phyloP scores from a whole-genome alignment of 2,113 vertebrate species.

The Poicephalus meyeri region DNA sequence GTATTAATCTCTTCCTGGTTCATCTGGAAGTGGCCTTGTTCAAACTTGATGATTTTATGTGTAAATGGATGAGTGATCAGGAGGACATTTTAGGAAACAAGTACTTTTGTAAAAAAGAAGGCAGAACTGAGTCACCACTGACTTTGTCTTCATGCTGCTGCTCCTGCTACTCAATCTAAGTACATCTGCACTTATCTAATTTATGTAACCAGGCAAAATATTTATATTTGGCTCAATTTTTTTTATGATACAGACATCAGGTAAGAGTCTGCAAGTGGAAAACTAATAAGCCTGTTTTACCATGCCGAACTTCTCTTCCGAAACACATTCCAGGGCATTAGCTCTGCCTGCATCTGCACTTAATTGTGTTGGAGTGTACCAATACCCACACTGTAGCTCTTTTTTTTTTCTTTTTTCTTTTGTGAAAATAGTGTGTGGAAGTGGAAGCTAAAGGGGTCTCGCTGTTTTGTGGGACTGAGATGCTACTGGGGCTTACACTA shows the following conservation, averaged over 20 bases:
- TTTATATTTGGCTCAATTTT: background rate
- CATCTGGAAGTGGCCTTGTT: too few species aligned
- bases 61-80: too few species aligned
- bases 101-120: background rate
- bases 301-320: background rate
- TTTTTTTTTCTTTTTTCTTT: background rate
- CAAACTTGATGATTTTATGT: too few species aligned
- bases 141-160: background rate
- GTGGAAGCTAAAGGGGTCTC: background rate
- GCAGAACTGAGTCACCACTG: background rate
- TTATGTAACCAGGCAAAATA: background rate
- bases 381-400: fast-evolving
- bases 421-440: background rate
- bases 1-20: too few species aligned
- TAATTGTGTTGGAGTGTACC: background rate
- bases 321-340: background rate
- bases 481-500: background rate
- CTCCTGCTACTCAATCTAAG: background rate
- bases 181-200: background rate
- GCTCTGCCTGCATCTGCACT: background rate
- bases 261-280: background rate
- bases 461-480: background rate
- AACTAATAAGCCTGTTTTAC: background rate
- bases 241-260: background rate
- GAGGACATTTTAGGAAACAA: background rate